These are phyloP conservation scores for Chiridota heheva DNA, from an alignment of 35 echinoderm and acorn worm species.

Conservation along the genomic window DNA sequence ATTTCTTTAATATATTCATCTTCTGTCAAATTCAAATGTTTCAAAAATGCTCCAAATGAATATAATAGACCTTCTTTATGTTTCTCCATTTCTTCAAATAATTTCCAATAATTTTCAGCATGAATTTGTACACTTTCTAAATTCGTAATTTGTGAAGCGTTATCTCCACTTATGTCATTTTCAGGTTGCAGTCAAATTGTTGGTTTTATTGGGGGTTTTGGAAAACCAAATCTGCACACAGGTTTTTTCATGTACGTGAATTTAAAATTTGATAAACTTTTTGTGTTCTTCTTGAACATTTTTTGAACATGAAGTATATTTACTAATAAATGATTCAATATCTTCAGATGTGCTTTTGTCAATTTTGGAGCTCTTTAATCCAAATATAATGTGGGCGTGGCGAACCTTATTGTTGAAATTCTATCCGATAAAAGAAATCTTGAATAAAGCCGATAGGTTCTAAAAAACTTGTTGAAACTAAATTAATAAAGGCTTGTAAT, in stretches of 20 bases:
- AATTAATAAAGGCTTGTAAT: slow-evolving; percentile 10
- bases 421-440: slow-evolving; percentile 19
- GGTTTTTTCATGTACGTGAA: slow-evolving; percentile 37
- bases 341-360: background rate
- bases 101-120: background rate
- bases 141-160: background rate
- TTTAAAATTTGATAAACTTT: slow-evolving; percentile 6
- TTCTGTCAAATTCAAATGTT: slow-evolving; percentile 17
- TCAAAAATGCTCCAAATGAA: background rate
- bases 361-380: slow-evolving; percentile 11
- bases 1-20: slow-evolving; percentile 37
- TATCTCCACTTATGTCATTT: background rate
- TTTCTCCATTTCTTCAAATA: background rate
- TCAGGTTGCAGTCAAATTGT: slow-evolving; percentile 29
- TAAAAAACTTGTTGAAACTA: background rate
- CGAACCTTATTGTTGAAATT: slow-evolving; percentile 35
- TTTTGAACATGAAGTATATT: slow-evolving; percentile 26
- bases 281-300: background rate
- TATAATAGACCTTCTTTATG: background rate
- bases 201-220: slow-evolving; percentile 31
- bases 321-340: slow-evolving; percentile 29
- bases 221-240: slow-evolving; percentile 50
- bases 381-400: slow-evolving; percentile 29
- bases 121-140: too few relatives aligned
- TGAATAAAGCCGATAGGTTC: background rate